Evolutionary conservation across 2,113 vertebrate genomes (phyloP).

Genomic region (Panthera tigris): DNA sequence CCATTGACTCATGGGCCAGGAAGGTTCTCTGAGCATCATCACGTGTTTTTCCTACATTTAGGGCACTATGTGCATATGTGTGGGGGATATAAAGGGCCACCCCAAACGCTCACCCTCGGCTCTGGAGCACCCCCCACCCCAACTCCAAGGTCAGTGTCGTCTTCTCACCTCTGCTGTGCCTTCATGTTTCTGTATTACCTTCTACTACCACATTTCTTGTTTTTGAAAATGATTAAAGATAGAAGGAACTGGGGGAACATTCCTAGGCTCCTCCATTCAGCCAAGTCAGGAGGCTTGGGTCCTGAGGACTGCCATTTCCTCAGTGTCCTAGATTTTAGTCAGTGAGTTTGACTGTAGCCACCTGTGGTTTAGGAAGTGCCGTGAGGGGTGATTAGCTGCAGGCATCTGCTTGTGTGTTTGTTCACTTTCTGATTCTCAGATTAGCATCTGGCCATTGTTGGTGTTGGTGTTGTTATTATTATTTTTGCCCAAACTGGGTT

Average conservation of each 20-base stretch:
- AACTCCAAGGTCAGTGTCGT: rapidly evolving
- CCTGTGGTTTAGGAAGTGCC: slow-evolving; percentile 12
- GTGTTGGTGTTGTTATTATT: neutral
- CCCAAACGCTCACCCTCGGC: neutral
- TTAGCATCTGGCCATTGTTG: neutral
- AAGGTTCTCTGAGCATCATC: neutral
- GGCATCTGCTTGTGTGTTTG: neutral
- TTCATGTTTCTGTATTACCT: neutral
- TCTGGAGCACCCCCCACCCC: too few relatives aligned
- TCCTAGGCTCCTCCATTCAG: neutral
- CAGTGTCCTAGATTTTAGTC: neutral
- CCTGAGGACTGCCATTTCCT: neutral
- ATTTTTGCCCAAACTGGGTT: neutral
- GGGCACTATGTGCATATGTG: neutral
- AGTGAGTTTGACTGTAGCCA: neutral
- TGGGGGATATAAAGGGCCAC: too few relatives aligned
- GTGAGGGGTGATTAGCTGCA: neutral
- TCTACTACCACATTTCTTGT: neutral
- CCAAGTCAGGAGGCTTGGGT: neutral
- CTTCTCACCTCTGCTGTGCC: neutral
- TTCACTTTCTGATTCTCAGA: slow-evolving; percentile 12
- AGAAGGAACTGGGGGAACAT: neutral
- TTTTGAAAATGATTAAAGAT: neutral
- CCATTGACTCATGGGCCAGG: rapidly evolving
- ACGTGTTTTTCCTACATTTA: neutral